Conservation (phyloP, 2,797 vertebrate genomes). For the Huso huso region DNA sequence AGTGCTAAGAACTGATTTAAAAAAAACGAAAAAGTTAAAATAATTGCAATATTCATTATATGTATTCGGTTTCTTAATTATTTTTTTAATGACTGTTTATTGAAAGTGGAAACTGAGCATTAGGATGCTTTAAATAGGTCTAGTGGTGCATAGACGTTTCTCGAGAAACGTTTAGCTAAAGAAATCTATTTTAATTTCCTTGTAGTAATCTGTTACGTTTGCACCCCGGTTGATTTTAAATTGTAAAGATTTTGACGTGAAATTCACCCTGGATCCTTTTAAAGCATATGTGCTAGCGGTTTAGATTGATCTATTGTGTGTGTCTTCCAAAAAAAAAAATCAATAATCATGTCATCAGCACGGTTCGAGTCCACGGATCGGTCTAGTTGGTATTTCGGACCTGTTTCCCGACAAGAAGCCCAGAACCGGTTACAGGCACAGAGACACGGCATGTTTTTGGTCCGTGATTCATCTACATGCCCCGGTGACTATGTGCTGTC, state of each 20-base stretch:
- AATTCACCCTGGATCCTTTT: neutral
- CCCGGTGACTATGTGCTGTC: conserved; percentile 95
- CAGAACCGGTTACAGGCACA: conserved; percentile 88
- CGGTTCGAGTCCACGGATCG: conserved; percentile 91
- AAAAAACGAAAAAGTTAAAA: too few species aligned
- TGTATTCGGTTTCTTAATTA: too few species aligned
- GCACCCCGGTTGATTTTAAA: too few species aligned
- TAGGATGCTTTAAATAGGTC: too few species aligned
- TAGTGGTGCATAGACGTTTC: too few species aligned
- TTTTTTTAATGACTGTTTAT: too few species aligned
- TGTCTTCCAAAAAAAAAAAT: neutral
- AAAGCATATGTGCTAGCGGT: neutral
- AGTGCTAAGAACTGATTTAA: neutral
- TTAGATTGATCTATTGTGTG: neutral
- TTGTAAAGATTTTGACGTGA: neutral
- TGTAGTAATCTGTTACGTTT: too few species aligned
- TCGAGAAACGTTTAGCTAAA: too few species aligned
- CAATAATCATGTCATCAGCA: conserved; percentile 70
- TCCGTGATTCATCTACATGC: conserved; percentile 93
- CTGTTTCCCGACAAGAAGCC: conserved; percentile 83
- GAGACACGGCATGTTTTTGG: conserved; percentile 89
- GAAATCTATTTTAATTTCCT: too few species aligned
- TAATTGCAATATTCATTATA: too few species aligned
- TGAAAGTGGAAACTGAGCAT: too few species aligned
- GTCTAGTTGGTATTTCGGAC: conserved; percentile 91